These are phyloP conservation scores for Parotocinclus haroldoi DNA, from an alignment of 2,797 vertebrate genomes.

Conservation along the genomic window DNA sequence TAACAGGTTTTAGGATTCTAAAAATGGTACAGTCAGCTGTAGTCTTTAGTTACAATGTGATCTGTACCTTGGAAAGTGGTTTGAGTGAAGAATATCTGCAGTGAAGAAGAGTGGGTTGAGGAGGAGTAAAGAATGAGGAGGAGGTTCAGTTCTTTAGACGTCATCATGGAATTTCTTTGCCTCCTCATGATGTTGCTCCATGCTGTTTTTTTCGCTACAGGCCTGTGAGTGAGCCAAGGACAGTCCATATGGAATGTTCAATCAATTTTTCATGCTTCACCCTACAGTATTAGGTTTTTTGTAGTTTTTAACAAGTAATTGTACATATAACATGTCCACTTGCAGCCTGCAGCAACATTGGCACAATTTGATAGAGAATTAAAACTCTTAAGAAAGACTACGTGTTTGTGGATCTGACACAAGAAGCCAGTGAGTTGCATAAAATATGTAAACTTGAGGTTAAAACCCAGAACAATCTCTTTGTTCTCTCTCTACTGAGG, in stretches of 20 bases:
- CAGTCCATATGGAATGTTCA: slow-evolving; percentile 19
- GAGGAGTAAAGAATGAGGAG: slow-evolving; percentile 8
- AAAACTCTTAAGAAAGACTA: too few species aligned
- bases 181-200: background rate
- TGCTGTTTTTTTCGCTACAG: slow-evolving; percentile 23
- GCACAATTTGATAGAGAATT: too few species aligned
- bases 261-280: slow-evolving; percentile 5
- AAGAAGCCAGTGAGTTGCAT: background rate
- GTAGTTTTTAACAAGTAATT: too few species aligned
- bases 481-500: slow-evolving; percentile 59
- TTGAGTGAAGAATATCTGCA: slow-evolving; percentile 3
- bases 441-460: slow-evolving; percentile 47
- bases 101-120: background rate
- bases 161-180: slow-evolving; percentile 24
- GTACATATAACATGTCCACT: too few species aligned
- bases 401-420: too few species aligned
- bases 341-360: too few species aligned
- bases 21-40: too few species aligned
- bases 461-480: slow-evolving; percentile 63
- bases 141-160: background rate
- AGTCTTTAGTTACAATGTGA: too few species aligned
- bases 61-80: too few species aligned
- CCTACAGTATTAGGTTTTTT: too few species aligned
- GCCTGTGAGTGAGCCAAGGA: slow-evolving; percentile 18
- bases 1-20: too few species aligned